Conservation (phyloP, 2,797 vertebrate genomes). For the Gadopsis bispinosus region DNA sequence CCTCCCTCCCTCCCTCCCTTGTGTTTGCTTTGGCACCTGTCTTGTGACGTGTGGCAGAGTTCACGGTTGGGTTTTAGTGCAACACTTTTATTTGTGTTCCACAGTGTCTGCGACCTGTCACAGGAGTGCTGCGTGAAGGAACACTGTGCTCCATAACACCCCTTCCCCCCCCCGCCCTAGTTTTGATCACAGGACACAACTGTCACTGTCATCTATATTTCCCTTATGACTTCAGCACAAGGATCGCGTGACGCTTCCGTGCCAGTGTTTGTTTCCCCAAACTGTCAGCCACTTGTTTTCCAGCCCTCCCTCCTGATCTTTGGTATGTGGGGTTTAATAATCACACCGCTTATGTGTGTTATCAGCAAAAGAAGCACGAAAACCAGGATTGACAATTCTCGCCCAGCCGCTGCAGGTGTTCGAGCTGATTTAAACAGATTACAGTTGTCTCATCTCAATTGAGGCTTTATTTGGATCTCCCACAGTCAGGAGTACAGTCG, state of each 20-base stretch:
- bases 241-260: slow-evolving; percentile 17
- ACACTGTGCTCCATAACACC: not conserved
- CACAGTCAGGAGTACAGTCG: slow-evolving; percentile 47
- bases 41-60: slow-evolving; percentile 44
- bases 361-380: slow-evolving; percentile 40
- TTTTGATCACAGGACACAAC: slow-evolving; percentile 26
- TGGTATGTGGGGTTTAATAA: slow-evolving; percentile 40
- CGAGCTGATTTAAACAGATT: slow-evolving; percentile 73
- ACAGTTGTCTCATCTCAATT: slow-evolving; percentile 69
- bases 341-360: slow-evolving; percentile 29
- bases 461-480: slow-evolving; percentile 56
- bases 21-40: slow-evolving; percentile 60
- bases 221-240: slow-evolving; percentile 23
- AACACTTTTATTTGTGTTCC: slow-evolving; percentile 34
- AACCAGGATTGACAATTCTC: slow-evolving; percentile 32
- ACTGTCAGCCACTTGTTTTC: slow-evolving; percentile 18
- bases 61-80: slow-evolving; percentile 44
- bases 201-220: slow-evolving; percentile 28
- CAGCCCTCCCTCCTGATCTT: slow-evolving; percentile 9
- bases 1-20: slow-evolving; percentile 29
- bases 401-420: slow-evolving; percentile 56
- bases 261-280: slow-evolving; percentile 41
- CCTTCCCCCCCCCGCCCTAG: not conserved
- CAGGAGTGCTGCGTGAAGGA: slow-evolving; percentile 4
- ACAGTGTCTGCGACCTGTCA: slow-evolving; percentile 32